phyloP scores from a whole-genome alignment of 1,140 invertebrate species.

The Platyura marginata region DNA sequence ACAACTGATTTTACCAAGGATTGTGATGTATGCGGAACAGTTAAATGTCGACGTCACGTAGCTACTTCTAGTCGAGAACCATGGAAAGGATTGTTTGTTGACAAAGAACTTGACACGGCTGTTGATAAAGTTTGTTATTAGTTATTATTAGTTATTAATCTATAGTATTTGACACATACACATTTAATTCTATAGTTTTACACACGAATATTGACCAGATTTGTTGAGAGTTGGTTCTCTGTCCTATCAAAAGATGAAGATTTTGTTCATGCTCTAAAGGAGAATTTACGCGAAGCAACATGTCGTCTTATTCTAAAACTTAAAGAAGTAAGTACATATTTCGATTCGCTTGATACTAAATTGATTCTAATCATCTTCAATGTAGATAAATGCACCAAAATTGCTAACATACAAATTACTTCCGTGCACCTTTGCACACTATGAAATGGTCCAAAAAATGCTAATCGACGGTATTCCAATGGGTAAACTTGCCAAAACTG shows the following conservation, averaged over 20 bases:
- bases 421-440: slow-evolving; percentile 1
- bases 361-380: not conserved
- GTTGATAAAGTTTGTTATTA: not conserved
- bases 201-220: slow-evolving; percentile 2
- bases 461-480: not conserved
- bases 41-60: not conserved
- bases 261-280: slow-evolving; percentile 2
- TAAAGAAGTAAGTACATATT: not conserved
- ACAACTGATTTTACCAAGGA: no score
- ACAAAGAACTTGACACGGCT: not conserved
- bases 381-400: not conserved
- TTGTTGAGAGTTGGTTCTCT: slow-evolving; percentile 5
- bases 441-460: slow-evolving; percentile 1
- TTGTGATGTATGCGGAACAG: not conserved
- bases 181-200: slow-evolving; percentile 2
- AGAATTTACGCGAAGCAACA: slow-evolving; percentile 2
- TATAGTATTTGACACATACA: not conserved
- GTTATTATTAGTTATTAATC: not conserved
- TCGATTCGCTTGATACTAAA: not conserved
- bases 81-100: not conserved
- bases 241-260: slow-evolving; percentile 3
- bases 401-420: slow-evolving; percentile 4
- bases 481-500: not conserved
- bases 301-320: not conserved
- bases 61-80: not conserved